Conservation (phyloP, 2,888 invertebrate species). For the Caenorhabditis japonica region DNA sequence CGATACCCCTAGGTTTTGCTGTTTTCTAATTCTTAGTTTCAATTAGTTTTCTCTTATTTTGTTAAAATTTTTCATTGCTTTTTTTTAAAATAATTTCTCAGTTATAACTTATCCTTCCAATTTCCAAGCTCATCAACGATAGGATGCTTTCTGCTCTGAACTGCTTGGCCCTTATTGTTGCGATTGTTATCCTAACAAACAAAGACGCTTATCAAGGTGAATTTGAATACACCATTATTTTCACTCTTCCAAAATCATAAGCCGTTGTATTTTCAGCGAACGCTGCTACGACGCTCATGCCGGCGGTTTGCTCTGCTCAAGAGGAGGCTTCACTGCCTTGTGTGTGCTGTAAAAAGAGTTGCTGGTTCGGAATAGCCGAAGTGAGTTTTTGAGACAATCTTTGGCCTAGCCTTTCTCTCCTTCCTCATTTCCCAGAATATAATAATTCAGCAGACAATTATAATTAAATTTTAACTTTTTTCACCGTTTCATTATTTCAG, state of each 20-base stretch:
- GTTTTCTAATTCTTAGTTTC: too few relatives aligned
- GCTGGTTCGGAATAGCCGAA: conserved; percentile 36
- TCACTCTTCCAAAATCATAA: neutral
- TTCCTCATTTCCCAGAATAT: too few relatives aligned
- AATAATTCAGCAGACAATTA: too few relatives aligned
- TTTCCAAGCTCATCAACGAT: neutral
- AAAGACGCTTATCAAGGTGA: neutral
- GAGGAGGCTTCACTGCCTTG: conserved; percentile 28
- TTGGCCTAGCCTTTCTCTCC: too few relatives aligned
- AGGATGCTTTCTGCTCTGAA: conserved; percentile 3
- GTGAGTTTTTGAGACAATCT: conserved; percentile 10
- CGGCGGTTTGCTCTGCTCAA: conserved; percentile 18
- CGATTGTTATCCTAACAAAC: neutral
- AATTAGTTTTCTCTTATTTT: too few relatives aligned
- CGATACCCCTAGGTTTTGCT: too few relatives aligned
- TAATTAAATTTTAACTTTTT: conserved; percentile 4
- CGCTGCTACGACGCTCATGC: conserved; percentile 23
- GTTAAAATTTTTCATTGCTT: too few relatives aligned
- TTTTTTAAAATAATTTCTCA: too few relatives aligned
- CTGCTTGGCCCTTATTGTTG: neutral
- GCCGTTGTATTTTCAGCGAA: conserved; percentile 14
- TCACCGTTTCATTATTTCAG: conserved; percentile 26
- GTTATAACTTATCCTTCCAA: too few relatives aligned
- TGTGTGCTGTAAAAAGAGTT: conserved; percentile 35
- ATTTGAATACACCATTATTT: too few relatives aligned